Base-by-base conservation (phyloP, 1,140 invertebrate species). In the Drosophila prosaltans region DNA sequence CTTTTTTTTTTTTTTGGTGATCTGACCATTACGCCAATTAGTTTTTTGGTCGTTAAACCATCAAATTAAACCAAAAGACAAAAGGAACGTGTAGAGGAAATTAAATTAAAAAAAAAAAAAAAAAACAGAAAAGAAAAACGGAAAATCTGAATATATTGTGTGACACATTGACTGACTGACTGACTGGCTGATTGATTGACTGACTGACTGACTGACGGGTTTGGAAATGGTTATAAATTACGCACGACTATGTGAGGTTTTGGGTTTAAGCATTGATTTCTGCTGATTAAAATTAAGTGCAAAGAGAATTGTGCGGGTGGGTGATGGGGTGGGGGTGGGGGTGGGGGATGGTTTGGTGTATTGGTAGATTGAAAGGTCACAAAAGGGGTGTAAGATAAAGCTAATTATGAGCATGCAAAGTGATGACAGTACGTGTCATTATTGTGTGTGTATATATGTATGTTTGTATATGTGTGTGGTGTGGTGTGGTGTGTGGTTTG, bases 21-120 rank as follows among this genome's bases (percentile, higher is more conserved):
- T 77, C 73, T 74, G 66, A 91, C 88, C 77, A 77, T 74, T 84
- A 75, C 79, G 78, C 88, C 88, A 90, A 90, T 90, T 90, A 88
- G 88, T 90, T 78, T 78, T 70, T 73, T 70, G 72, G 78, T 54
- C 62, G 73, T 77, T 73, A 73, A 59, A 67, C 64, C 61, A 55
- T 66, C 72, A 75, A 78, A 63, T 65, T 65, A 63, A 32, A 16
- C 16, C 28, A 65, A 65, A 62, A 68, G 54, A 57, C 11, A 61
- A 26, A 63, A 41, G 0, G 24, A 61, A 78, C 8, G 45, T 48
- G 21, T 48, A 55, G 36, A 48, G 62, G 43, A 69, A 73, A 65
- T 71, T 65, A 65, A 80, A 76, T 51, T 40, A 51, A 74, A 67
- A 51, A 45, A 69, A 30, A 72, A 72, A 65, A 70, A 74, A 21